A percentile compares a stretch with the other conserved stretches of the same genome.
phyloP scores from a whole-genome alignment of 2,888 invertebrate species.

The Idaea dimidiata region DNA sequence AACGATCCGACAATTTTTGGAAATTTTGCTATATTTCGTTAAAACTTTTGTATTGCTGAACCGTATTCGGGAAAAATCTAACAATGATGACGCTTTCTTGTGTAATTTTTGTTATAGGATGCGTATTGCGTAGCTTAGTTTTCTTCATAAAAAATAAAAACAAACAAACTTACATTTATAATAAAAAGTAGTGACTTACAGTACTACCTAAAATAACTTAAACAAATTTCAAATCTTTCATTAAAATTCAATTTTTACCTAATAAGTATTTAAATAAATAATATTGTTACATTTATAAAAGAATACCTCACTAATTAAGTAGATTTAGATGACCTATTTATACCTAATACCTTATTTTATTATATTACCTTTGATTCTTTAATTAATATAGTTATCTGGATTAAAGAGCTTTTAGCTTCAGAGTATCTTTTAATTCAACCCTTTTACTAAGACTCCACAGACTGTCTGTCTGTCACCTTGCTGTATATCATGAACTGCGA shows the following conservation, averaged over 20 bases:
- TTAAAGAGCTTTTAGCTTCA: conserved; percentile 53
- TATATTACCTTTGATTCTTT: conserved; percentile 28
- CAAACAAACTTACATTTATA: too few species aligned
- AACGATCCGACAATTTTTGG: too few species aligned
- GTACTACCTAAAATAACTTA: neutral
- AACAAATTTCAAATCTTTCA: neutral
- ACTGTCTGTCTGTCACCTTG: too few species aligned
- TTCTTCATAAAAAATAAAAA: too few species aligned
- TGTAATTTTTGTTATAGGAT: too few species aligned
- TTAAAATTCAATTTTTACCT: neutral
- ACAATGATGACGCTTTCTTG: too few species aligned
- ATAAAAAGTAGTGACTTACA: neutral
- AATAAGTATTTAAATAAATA: neutral
- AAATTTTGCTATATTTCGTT: too few species aligned
- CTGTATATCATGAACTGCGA: too few species aligned
- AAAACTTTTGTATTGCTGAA: too few species aligned
- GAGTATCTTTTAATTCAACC: neutral
- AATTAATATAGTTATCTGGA: conserved; percentile 27
- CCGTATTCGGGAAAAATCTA: too few species aligned
- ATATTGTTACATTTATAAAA: neutral
- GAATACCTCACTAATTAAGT: conserved; percentile 30
- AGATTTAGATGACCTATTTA: conserved; percentile 11
- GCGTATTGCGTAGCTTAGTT: too few species aligned
- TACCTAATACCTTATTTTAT: conserved; percentile 13
- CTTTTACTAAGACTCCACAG: too few species aligned